phyloP scores from a whole-genome alignment of 2,797 vertebrate species.

The Malurus splendens region DNA sequence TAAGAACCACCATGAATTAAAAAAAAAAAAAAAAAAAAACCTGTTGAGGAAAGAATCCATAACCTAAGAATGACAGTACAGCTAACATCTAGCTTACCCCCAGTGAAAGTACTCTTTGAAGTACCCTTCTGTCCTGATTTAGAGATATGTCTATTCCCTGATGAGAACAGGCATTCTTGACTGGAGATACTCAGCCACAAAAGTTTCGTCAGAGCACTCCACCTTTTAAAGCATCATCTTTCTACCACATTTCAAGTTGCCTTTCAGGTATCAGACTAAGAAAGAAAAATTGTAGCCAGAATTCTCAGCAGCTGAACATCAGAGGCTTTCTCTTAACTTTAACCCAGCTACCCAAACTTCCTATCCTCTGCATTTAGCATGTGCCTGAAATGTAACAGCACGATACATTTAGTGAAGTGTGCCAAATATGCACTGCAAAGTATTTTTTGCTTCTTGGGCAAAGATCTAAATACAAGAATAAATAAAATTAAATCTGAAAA shows the following conservation, averaged over 20 bases:
- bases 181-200: background rate
- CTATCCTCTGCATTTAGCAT: background rate
- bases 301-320: background rate
- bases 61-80: background rate
- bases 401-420: accelerated
- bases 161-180: background rate
- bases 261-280: background rate
- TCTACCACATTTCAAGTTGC: background rate
- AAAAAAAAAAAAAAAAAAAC: background rate
- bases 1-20: background rate
- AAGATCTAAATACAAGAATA: background rate
- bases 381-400: background rate
- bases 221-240: background rate
- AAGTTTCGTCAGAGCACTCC: background rate
- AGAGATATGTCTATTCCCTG: background rate
- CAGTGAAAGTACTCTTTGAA: background rate
- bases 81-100: background rate
- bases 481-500: background rate
- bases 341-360: background rate
- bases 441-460: background rate
- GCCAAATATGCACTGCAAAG: background rate
- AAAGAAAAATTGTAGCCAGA: background rate
- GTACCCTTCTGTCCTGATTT: background rate
- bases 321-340: background rate
- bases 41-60: background rate